Evolutionary conservation across 2,113 vertebrate species (phyloP).

Genomic region (Chionomys nivalis): DNA sequence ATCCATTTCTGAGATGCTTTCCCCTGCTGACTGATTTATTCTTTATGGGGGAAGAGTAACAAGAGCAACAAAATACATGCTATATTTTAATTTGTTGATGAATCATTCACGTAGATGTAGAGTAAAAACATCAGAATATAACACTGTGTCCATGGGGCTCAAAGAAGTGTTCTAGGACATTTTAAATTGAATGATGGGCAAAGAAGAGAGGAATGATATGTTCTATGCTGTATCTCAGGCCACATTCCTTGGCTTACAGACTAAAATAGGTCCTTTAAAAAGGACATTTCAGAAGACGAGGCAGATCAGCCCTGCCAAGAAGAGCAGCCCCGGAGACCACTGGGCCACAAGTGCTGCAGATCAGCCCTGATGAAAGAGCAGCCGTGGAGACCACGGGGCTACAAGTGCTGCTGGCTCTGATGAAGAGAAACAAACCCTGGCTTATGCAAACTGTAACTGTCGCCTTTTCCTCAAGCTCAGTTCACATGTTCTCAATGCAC

Average conservation of each 20-base stretch:
- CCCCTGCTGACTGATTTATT: neutral
- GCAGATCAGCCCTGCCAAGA: neutral
- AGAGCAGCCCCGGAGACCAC: neutral
- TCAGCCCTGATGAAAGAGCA: neutral
- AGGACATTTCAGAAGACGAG: slow-evolving; percentile 31
- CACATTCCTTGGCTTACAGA: neutral
- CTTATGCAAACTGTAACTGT: neutral
- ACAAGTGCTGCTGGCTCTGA: neutral
- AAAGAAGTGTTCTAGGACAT: neutral
- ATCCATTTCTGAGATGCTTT: slow-evolving; percentile 9
- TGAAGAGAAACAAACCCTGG: slow-evolving; percentile 48
- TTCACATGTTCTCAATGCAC: neutral
- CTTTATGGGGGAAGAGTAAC: neutral
- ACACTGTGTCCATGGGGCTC: neutral
- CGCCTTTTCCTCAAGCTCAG: neutral
- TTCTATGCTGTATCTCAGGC: neutral
- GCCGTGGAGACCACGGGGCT: neutral
- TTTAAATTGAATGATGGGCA: neutral
- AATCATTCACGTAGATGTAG: neutral
- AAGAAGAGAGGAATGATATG: neutral
- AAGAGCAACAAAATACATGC: neutral
- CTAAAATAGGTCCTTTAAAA: slow-evolving; percentile 11
- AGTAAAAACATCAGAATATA: neutral
- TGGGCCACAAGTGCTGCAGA: neutral
- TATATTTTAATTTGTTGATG: neutral